Base-by-base conservation (phyloP, 2,888 invertebrate species). In the Pandemis corylana region DNA sequence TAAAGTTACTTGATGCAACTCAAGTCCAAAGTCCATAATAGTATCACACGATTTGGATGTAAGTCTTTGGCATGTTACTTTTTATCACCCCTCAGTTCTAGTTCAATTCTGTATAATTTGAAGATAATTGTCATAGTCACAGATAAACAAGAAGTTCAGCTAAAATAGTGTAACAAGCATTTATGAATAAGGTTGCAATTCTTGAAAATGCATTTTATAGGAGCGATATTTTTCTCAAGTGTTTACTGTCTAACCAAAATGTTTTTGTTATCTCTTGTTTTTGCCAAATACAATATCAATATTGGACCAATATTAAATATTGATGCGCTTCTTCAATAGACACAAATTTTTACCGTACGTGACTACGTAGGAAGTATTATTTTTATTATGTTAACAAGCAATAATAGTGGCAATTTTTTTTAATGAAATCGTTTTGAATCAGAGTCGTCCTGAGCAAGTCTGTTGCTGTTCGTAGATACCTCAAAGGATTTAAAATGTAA, bases 401-500 rank as follows among this genome's bases (percentile, higher is more conserved):
- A 66, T 41, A 51, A 53, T 41, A 66, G 66, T 66, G 53, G 15
- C 44, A 62, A 49, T 59, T n/a, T 59, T 68, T 61, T 65, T 42
- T 42, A 42, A 67, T 28, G 61, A 61, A 63, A 28, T 42, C 46
- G 2, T 65, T 65, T 49, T 13, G 12, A 46, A 12, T 12, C 12
- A 10, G 46, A 65, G 59, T 68, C 68, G 72, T 73, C 68, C 69
- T 61, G 42, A 49, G 66, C 74, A 61, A 74, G 65, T 67, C 62
- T 42, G 49, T 64, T 51, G 51, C 49, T 65, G 68, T 73, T 53
- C 15, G 68, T 46, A 68, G 61, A 51, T 74, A 75, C 75, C 75
- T 75, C 75, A 67, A 67, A 71, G 70, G 75, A 75, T 51, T 61
- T 76, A 72, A 77, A 76, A 82, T 85, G 81, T 87, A 86, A 86